A percentile compares a stretch with the other conserved stretches of the same genome.
phyloP scores from a whole-genome alignment of 2,797 vertebrate species.

The Malacoraja senta region DNA sequence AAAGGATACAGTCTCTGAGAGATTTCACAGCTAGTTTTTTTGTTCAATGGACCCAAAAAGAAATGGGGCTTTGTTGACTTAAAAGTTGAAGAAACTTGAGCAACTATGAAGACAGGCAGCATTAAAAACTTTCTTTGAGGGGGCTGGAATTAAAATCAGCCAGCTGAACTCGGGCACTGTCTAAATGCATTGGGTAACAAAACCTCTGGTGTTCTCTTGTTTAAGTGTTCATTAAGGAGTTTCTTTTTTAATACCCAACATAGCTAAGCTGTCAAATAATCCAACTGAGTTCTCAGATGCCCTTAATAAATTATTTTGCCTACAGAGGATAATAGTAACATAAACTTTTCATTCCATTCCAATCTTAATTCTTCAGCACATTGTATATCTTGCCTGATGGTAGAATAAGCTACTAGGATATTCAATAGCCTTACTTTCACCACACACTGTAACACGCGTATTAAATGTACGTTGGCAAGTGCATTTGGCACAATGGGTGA shows the following conservation, averaged over 20 bases:
- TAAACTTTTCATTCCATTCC: background rate
- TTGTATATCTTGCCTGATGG: background rate
- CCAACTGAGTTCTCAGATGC: background rate
- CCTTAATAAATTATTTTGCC: background rate
- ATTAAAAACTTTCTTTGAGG: constrained; percentile 21
- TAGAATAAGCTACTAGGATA: background rate
- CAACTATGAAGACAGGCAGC: background rate
- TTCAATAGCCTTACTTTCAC: background rate
- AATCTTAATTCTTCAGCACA: background rate
- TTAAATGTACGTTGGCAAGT: background rate
- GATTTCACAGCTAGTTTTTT: constrained; percentile 35
- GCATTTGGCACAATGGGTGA: background rate
- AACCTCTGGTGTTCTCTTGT: constrained; percentile 5
- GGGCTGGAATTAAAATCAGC: constrained; percentile 19
- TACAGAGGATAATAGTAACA: background rate
- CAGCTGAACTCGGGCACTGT: background rate
- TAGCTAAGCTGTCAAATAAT: constrained; percentile 10
- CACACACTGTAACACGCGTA: background rate
- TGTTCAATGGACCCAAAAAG: background rate
- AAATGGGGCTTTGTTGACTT: constrained; percentile 14
- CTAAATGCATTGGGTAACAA: constrained; percentile 16
- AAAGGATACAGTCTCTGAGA: constrained; percentile 25
- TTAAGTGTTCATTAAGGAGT: background rate
- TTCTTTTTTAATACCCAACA: background rate
- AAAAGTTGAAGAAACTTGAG: constrained; percentile 23